Evolutionary conservation across 2,888 invertebrate genomes (phyloP).

Genomic region (Rugalucina vietnamica): DNA sequence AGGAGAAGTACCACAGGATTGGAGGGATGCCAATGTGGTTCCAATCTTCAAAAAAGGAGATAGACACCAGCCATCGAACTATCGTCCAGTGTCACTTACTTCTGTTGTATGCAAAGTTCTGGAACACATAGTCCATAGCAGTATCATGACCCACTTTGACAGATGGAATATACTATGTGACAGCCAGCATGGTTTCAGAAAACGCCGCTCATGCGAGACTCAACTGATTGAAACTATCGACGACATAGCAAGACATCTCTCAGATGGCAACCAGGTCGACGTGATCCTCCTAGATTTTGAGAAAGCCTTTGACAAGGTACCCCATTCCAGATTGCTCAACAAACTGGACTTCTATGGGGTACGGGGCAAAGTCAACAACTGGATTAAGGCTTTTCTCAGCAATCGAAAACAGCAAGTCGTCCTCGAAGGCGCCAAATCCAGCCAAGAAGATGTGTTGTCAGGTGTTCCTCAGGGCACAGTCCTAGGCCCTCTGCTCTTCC

Average conservation of each 20-base stretch:
- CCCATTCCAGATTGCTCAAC: background rate
- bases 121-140: constrained; percentile 28
- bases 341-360: constrained; percentile 1
- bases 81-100: constrained; percentile 24
- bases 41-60: constrained; percentile 34
- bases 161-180: background rate
- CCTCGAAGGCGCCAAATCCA: background rate
- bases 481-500: constrained; percentile 27
- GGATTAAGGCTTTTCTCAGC: constrained; percentile 45
- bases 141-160: constrained; percentile 10
- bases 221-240: constrained; percentile 11
- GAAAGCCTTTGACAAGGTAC: background rate
- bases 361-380: constrained; percentile 10
- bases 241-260: background rate
- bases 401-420: constrained; percentile 1
- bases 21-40: constrained; percentile 17
- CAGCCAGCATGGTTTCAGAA: constrained; percentile 22
- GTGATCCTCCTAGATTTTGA: background rate
- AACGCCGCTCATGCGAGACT: constrained; percentile 1
- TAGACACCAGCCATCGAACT: constrained; percentile 19
- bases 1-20: constrained; percentile 13
- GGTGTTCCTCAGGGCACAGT: constrained; percentile 35
- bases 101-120: constrained; percentile 22
- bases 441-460: constrained; percentile 15
- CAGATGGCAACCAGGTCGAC: background rate